Percentiles rank a stretch among this genome's conserved stretches.
Conservation (phyloP, 2,888 invertebrate genomes). For the Tiliacea aurago region DNA sequence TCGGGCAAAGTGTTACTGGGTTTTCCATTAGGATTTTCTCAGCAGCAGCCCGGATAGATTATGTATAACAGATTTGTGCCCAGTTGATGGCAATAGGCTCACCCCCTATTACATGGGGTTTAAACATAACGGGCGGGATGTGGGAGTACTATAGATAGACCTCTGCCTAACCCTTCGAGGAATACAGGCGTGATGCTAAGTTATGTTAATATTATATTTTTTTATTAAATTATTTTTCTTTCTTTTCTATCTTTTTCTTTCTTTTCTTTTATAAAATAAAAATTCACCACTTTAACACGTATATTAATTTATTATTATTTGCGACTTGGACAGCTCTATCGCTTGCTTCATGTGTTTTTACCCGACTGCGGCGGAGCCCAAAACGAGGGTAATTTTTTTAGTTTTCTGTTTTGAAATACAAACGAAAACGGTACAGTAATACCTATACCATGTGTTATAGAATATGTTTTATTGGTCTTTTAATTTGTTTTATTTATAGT, state of each 20-base stretch:
- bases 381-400: too few relatives aligned
- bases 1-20: background rate
- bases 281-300: too few relatives aligned
- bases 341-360: background rate
- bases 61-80: background rate
- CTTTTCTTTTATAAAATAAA: background rate
- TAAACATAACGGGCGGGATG: background rate
- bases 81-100: background rate
- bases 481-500: too few relatives aligned
- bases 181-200: background rate
- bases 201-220: background rate
- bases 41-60: background rate
- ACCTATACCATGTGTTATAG: background rate
- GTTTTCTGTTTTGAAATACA: background rate
- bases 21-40: background rate
- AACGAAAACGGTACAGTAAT: background rate
- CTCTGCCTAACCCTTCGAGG: background rate
- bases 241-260: too few relatives aligned
- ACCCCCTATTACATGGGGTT: background rate
- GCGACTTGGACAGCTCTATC: background rate
- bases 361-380: too few relatives aligned
- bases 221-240: too few relatives aligned
- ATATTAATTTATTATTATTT: too few relatives aligned
- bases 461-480: too few relatives aligned
- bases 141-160: background rate